A percentile compares a stretch with the other conserved stretches of the same genome.
Conservation (phyloP, 23 tunicate species). For the Halocynthia aurantium region DNA sequence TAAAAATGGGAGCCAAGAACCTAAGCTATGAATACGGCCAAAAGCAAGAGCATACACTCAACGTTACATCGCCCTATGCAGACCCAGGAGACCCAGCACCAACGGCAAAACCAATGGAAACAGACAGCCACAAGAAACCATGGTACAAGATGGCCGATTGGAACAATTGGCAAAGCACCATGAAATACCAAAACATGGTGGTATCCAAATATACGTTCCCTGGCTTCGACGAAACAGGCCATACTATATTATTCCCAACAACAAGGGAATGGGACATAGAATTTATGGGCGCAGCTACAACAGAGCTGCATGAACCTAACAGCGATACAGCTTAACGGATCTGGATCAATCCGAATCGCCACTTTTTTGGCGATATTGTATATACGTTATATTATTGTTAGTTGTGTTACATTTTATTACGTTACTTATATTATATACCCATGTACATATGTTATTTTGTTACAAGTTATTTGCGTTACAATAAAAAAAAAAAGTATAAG, state of each 20-base stretch:
- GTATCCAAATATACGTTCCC: neutral
- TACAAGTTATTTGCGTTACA: no score
- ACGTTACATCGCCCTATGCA: neutral
- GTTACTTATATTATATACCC: no score
- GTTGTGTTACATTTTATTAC: no score
- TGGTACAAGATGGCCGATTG: neutral
- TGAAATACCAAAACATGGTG: neutral
- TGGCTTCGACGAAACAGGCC: neutral
- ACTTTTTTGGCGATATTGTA: no score
- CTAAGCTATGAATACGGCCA: neutral
- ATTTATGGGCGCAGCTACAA: neutral
- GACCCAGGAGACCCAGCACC: neutral
- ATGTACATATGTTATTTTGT: no score
- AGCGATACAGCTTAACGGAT: no score
- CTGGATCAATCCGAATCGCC: no score
- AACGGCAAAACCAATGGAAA: no score
- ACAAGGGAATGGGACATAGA: neutral
- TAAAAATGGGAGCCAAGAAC: neutral
- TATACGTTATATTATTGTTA: no score
- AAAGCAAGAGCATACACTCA: neutral
- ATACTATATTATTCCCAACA: neutral
- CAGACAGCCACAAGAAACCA: no score
- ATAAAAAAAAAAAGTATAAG: no score
- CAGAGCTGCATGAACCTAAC: neutral
- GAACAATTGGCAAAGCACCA: neutral